Evolutionary conservation across 2,888 invertebrate species (phyloP), one percentile per base, ranked within the genome.

Genomic region (Drosophila robusta): DNA sequence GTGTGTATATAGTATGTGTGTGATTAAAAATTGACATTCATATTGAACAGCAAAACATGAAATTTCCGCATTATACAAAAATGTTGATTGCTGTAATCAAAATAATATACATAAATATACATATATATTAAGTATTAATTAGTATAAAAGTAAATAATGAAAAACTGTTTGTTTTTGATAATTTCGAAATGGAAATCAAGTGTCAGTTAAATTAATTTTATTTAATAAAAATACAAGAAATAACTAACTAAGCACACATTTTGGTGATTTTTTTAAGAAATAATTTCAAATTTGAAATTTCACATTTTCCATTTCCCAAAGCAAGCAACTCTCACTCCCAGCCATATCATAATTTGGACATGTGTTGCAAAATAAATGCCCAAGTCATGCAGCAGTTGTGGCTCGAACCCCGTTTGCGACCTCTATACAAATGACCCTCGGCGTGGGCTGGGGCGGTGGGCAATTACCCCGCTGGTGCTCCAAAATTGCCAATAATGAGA

Each of bases 401-500:
- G 18, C 14, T 51, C 42, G 42, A 46, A 42, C 39, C 24, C 29
- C 42, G 44, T 22, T 38, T 50, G 8, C 63, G 71, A 64, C 73
- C 77, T 29, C 61, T 47, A 66, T 34, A 55, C 75, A 80, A 72
- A 70, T 79, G 79, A 76, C 77, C 77, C 62, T 38, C 57, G 73
- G 78, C 60, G 45, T 47, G 34, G 45, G 54, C 34, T 32, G 38
- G 32, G 52, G 46, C 32, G 34, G 61, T 57, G 54, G 67, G 69
- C 85, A 87, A 86, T 86, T 86, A 80, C 88, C 70, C 54, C 67
- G 78, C 29, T 71, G 68, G 75, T 77, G 78, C 80, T 88, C 78
- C 75, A 76, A 91, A 90, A 91, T 90, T 90, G 87, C 86, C 88
- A 85, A 90, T 91, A 90, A 90, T 90, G 90, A 90, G 90, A 90